These are phyloP conservation scores for Chymomyza caudatula DNA, from an alignment of 2,888 invertebrate genomes.

Conservation along the genomic window DNA sequence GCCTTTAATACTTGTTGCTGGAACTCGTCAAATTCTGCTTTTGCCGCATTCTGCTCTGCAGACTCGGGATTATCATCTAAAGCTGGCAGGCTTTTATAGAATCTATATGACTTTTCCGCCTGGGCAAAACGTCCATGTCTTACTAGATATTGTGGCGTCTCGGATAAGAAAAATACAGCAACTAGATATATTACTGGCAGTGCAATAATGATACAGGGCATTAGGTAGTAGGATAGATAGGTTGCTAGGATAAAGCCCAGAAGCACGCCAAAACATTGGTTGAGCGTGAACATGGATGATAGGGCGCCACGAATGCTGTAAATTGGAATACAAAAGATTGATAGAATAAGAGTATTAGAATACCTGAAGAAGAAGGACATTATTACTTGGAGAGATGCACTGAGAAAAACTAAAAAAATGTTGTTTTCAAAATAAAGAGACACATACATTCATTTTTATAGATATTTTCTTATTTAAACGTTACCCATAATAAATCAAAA, in stretches of 20 bases:
- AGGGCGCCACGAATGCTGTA: conserved; percentile 64
- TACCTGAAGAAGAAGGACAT: too few relatives aligned
- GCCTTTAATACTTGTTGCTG: conserved; percentile 46
- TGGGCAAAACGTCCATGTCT: conserved; percentile 43
- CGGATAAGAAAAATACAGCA: conserved; percentile 52
- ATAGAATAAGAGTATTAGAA: too few relatives aligned
- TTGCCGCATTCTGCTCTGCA: conserved; percentile 31
- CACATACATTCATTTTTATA: too few relatives aligned
- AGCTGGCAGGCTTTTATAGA: conserved; percentile 60
- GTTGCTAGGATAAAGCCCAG: conserved; percentile 58
- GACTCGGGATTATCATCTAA: conserved; percentile 29
- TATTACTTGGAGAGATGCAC: too few relatives aligned
- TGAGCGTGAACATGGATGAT: conserved; percentile 64
- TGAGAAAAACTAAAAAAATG: too few relatives aligned
- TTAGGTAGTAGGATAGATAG: conserved; percentile 58
- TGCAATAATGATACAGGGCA: conserved; percentile 61
- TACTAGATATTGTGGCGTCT: conserved; percentile 69
- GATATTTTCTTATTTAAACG: too few relatives aligned
- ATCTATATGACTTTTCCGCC: conserved; percentile 66
- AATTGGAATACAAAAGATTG: too few relatives aligned
- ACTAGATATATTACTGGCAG: conserved; percentile 61
- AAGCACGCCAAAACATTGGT: conserved; percentile 66
- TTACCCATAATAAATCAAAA: too few relatives aligned
- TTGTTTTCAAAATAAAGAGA: too few relatives aligned
- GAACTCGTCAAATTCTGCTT: conserved; percentile 56